phyloP scores from a whole-genome alignment of 2,797 vertebrate species.

The Lepus oiostolus region DNA sequence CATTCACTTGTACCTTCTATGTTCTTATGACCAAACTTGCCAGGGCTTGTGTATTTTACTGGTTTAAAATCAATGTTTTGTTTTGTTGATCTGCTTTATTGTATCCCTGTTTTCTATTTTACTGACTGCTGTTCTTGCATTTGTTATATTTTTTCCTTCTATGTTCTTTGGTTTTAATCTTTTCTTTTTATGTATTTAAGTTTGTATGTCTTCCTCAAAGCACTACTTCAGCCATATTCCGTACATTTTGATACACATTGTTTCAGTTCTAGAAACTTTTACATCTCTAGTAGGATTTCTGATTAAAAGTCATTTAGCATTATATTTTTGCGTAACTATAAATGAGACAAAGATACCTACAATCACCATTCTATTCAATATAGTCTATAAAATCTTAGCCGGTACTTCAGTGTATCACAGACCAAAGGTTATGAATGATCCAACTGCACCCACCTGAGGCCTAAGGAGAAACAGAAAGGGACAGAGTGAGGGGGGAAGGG shows the following conservation, averaged over 20 bases:
- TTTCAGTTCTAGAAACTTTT: background rate
- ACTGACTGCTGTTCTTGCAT: background rate
- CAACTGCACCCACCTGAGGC: background rate
- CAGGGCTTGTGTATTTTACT: background rate
- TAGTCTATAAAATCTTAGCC: background rate
- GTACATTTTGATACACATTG: background rate
- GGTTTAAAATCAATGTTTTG: background rate
- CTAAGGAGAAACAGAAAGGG: background rate
- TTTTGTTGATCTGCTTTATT: slow-evolving; percentile 14
- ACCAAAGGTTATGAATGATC: background rate
- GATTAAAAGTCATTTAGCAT: background rate
- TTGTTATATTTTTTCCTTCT: slow-evolving; percentile 17
- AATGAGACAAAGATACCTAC: background rate
- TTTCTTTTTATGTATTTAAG: slow-evolving; percentile 6
- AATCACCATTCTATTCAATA: background rate
- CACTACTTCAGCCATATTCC: background rate
- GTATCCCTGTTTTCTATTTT: background rate
- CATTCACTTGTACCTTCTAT: slow-evolving; percentile 39
- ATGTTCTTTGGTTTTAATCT: background rate
- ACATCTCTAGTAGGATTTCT: slow-evolving; percentile 8
- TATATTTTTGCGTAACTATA: background rate
- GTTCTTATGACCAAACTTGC: background rate
- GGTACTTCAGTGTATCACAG: background rate
- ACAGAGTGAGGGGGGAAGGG: background rate
- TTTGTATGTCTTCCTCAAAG: background rate